Evolutionary conservation across 2,888 invertebrate species (phyloP).

Genomic region (Steromphala cineraria): DNA sequence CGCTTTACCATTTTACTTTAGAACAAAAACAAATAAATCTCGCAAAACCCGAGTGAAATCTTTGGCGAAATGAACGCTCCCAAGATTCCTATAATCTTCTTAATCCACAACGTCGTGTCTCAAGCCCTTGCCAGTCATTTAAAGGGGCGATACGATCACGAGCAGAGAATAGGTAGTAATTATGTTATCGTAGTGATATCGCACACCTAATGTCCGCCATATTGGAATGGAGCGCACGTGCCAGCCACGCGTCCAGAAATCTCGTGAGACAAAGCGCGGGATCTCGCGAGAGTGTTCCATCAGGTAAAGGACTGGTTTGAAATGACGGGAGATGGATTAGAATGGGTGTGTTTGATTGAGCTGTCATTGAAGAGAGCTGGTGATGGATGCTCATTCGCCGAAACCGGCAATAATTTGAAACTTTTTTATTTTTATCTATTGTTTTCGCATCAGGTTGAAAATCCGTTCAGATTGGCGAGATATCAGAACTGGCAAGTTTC

Average conservation of each 20-base stretch:
- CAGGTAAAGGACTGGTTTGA: conserved; percentile 1
- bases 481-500: not conserved
- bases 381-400: conserved; percentile 12
- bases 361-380: not conserved
- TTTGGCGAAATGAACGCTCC: conserved; percentile 15
- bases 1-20: not conserved
- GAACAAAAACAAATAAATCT: conserved; percentile 8
- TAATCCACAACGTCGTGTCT: not conserved
- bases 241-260: not conserved
- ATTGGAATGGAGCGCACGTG: conserved; percentile 7
- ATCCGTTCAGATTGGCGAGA: not conserved
- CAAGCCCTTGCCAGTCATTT: not conserved
- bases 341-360: not conserved
- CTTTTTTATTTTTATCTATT: conserved; percentile 1
- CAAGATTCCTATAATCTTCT: not conserved
- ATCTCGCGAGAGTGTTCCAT: not conserved
- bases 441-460: conserved; percentile 1
- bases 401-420: not conserved
- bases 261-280: not conserved
- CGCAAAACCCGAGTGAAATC: not conserved
- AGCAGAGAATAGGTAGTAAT: not conserved
- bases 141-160: not conserved
- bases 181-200: conserved; percentile 8
- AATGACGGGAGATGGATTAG: not conserved
- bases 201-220: conserved; percentile 13